Conservation (phyloP, 1,140 invertebrate species). For the Telenomus remus region DNA sequence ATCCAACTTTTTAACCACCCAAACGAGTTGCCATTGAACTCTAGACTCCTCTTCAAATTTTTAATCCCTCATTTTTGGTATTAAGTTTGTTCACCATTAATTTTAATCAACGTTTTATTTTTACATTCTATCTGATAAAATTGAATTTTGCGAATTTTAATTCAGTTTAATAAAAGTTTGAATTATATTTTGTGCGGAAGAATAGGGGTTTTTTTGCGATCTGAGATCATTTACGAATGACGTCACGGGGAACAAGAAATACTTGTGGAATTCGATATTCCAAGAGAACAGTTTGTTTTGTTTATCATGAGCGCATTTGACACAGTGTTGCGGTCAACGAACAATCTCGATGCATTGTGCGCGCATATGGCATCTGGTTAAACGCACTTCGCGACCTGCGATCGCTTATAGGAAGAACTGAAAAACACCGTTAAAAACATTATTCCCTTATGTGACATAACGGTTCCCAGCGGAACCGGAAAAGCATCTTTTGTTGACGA, state of each 20-base stretch:
- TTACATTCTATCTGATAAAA: too few species aligned
- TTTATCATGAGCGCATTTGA: slow-evolving; percentile 32
- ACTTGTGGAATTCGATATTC: too few species aligned
- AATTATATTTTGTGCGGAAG: too few species aligned
- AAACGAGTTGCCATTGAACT: slow-evolving; percentile 39
- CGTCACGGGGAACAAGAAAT: slow-evolving; percentile 15
- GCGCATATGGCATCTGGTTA: slow-evolving; percentile 39
- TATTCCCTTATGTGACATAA: slow-evolving; percentile 54
- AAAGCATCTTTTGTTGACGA: slow-evolving; percentile 46
- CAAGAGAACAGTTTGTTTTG: slow-evolving; percentile 24
- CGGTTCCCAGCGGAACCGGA: slow-evolving; percentile 60
- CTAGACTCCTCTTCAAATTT: slow-evolving; percentile 21
- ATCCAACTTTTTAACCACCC: slow-evolving; percentile 32
- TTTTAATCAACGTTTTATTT: too few species aligned
- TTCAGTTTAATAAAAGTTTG: too few species aligned
- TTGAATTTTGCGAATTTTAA: too few species aligned
- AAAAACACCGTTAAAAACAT: slow-evolving; percentile 57
- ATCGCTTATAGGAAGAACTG: slow-evolving; percentile 46
- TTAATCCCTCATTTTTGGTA: slow-evolving; percentile 2
- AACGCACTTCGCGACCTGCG: slow-evolving; percentile 10
- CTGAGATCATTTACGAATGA: neutral
- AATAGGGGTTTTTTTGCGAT: too few species aligned
- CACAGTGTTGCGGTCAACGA: slow-evolving; percentile 28
- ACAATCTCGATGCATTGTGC: slow-evolving; percentile 35
- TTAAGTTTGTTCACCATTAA: neutral